Evolutionary conservation across 2,888 invertebrate species (phyloP).

Genomic region (Cancer borealis): DNA sequence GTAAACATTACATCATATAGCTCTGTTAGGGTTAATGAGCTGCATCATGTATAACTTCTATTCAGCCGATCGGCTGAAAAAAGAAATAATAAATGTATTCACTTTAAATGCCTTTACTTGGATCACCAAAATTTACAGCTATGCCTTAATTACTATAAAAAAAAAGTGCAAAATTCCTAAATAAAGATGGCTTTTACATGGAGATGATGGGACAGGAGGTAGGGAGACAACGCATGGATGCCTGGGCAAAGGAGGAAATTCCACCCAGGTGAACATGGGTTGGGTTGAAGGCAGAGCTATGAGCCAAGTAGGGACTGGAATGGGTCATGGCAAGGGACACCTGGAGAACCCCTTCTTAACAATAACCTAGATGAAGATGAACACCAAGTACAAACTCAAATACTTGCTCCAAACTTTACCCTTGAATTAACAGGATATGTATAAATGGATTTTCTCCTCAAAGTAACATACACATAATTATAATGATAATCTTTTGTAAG

Average conservation of each 20-base stretch:
- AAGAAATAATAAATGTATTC: neutral
- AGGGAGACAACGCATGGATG: neutral
- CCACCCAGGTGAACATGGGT: neutral
- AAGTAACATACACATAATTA: neutral
- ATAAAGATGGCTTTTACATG: neutral
- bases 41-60: neutral
- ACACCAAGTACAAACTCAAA: neutral
- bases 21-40: neutral
- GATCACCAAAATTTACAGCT: constrained; percentile 14
- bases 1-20: neutral
- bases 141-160: constrained; percentile 6
- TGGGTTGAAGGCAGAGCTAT: neutral
- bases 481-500: neutral
- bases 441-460: neutral
- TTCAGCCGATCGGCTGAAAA: neutral
- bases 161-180: neutral
- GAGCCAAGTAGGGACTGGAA: constrained; percentile 26
- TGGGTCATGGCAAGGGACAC: neutral
- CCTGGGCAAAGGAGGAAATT: neutral
- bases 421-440: neutral
- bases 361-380: neutral
- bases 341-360: neutral
- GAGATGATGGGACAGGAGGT: neutral
- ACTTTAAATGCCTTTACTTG: constrained; percentile 31
- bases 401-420: neutral